These are phyloP conservation scores for Florisuga fusca DNA, from an alignment of 2,797 vertebrate genomes.

Conservation along the genomic window DNA sequence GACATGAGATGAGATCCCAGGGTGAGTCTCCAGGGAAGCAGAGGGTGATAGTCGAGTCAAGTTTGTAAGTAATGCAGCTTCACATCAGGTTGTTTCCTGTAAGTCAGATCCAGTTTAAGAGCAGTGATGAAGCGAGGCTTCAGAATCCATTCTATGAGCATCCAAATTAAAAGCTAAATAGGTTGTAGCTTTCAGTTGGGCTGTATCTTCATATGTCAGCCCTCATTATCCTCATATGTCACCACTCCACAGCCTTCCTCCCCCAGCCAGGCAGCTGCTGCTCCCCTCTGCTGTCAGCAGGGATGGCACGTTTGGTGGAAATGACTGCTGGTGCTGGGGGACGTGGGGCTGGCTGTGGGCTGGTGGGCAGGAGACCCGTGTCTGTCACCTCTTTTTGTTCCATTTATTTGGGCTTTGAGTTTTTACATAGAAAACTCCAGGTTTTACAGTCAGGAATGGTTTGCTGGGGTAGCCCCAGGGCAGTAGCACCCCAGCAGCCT, in stretches of 20 bases:
- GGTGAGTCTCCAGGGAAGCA: not conserved
- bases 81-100: slow-evolving; percentile 79
- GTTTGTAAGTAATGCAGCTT: slow-evolving; percentile 70
- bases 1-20: accelerated
- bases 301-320: accelerated
- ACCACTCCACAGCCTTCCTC: not conserved
- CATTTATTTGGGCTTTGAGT: accelerated
- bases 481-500: not conserved
- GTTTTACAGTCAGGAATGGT: not conserved
- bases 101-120: slow-evolving; percentile 81
- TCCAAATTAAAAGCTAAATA: slow-evolving; percentile 85
- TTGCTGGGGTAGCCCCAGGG: not conserved
- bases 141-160: slow-evolving; percentile 75
- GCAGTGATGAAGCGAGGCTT: slow-evolving; percentile 57
- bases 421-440: accelerated
- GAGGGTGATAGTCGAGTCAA: slow-evolving; percentile 7
- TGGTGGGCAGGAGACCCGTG: accelerated
- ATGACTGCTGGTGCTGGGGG: not conserved
- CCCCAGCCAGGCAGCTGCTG: not conserved
- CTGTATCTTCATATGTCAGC: slow-evolving; percentile 79
- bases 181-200: slow-evolving; percentile 81
- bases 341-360: accelerated
- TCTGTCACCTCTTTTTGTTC: not conserved
- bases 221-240: slow-evolving; percentile 76
- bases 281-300: not conserved